Evolutionary conservation across 2,888 invertebrate species (phyloP).

Genomic region (Euclidia mi): DNA sequence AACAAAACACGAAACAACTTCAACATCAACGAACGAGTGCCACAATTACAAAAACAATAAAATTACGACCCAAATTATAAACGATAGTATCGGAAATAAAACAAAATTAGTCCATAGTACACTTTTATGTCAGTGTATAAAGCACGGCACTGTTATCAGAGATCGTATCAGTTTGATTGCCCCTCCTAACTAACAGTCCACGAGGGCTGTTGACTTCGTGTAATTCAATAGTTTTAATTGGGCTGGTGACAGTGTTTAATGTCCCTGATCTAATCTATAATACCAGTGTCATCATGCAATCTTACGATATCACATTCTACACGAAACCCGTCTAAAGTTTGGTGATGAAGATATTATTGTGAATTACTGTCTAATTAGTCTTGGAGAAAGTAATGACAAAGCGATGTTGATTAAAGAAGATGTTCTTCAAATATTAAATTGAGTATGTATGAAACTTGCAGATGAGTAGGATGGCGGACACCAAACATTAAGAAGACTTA

Average conservation of each 20-base stretch:
- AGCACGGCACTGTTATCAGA: slow-evolving; percentile 40
- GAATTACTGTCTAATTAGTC: too few species aligned
- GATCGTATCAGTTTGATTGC: slow-evolving; percentile 53
- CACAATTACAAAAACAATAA: slow-evolving; percentile 13
- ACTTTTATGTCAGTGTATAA: slow-evolving; percentile 27
- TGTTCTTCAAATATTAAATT: too few species aligned
- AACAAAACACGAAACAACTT: not conserved
- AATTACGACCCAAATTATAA: slow-evolving; percentile 37
- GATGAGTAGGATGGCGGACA: too few species aligned
- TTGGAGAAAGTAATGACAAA: too few species aligned
- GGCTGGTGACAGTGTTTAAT: not conserved
- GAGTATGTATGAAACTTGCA: too few species aligned
- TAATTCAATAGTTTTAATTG: slow-evolving; percentile 8
- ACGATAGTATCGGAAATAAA: slow-evolving; percentile 42
- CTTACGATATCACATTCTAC: too few species aligned
- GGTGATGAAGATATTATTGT: too few species aligned
- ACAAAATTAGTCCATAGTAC: slow-evolving; percentile 39
- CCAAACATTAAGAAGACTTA: too few species aligned
- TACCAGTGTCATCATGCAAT: not conserved
- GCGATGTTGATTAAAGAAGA: too few species aligned
- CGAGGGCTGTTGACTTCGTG: slow-evolving; percentile 27
- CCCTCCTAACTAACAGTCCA: slow-evolving; percentile 46
- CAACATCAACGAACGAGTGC: not conserved
- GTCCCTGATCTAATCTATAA: slow-evolving; percentile 1
- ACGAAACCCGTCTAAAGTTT: too few species aligned